Evolutionary conservation across 2,888 invertebrate genomes (phyloP).

Genomic region (Drosophila multiciliata): DNA sequence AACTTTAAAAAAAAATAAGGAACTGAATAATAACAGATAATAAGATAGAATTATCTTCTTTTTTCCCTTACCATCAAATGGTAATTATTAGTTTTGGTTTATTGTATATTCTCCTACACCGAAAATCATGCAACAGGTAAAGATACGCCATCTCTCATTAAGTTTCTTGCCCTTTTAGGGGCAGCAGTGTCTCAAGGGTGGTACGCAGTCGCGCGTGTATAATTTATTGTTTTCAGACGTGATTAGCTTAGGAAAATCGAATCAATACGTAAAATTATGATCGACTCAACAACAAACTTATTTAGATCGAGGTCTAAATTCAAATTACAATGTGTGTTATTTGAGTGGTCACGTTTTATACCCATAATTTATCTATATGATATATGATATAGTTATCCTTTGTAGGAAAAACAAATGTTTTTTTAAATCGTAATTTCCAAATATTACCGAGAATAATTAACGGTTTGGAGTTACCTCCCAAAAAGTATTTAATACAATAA

Average conservation of each 20-base stretch:
- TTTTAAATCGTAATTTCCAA: background rate
- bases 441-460: background rate
- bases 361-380: background rate
- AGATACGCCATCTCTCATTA: background rate
- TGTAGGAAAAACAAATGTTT: background rate
- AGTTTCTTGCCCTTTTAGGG: background rate
- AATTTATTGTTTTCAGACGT: slow-evolving; percentile 5
- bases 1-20: background rate
- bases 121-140: slow-evolving; percentile 1
- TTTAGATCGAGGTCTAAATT: background rate
- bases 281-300: background rate
- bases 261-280: background rate
- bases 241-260: background rate
- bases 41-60: background rate
- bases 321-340: background rate
- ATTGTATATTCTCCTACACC: background rate
- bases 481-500: background rate
- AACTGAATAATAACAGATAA: background rate
- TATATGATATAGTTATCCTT: background rate
- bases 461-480: background rate
- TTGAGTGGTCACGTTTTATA: slow-evolving; percentile 1
- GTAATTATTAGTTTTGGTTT: background rate
- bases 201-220: background rate
- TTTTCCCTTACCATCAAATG: background rate
- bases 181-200: background rate